Conservation (phyloP, 2,888 invertebrate genomes). For the Amiota mariae region DNA sequence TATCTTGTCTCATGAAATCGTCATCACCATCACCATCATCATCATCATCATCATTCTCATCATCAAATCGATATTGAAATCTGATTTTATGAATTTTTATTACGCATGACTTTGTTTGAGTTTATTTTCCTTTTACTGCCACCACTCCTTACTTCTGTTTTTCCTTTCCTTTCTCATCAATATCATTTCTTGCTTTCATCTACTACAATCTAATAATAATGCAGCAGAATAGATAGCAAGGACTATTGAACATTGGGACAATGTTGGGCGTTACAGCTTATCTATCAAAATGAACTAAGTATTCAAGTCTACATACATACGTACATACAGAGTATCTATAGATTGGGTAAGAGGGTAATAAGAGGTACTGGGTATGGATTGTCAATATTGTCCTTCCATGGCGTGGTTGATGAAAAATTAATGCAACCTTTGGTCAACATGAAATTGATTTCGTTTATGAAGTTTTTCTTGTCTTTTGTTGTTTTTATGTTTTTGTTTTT, state of each 20-base stretch:
- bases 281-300: too few relatives aligned
- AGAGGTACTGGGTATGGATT: constrained; percentile 54
- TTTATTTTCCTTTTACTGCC: constrained; percentile 25
- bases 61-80: constrained; percentile 59
- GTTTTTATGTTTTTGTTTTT: not conserved
- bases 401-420: constrained; percentile 50
- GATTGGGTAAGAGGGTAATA: too few relatives aligned
- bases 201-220: too few relatives aligned
- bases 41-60: not conserved
- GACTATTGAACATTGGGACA: too few relatives aligned
- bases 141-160: too few relatives aligned
- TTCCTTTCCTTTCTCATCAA: too few relatives aligned
- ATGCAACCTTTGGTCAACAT: constrained; percentile 59
- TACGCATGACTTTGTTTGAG: constrained; percentile 52
- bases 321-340: too few relatives aligned
- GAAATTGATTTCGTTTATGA: constrained; percentile 58
- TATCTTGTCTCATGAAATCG: not conserved
- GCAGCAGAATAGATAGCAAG: too few relatives aligned
- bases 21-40: not conserved
- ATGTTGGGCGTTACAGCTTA: too few relatives aligned
- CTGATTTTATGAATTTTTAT: constrained; percentile 66
- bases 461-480: not conserved
- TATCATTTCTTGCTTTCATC: too few relatives aligned
- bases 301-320: too few relatives aligned
- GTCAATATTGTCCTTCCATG: constrained; percentile 21